Evolutionary conservation across 2,113 vertebrate species (phyloP), one percentile per base, ranked within the genome.

Genomic region (Illadopsis cleaveri): DNA sequence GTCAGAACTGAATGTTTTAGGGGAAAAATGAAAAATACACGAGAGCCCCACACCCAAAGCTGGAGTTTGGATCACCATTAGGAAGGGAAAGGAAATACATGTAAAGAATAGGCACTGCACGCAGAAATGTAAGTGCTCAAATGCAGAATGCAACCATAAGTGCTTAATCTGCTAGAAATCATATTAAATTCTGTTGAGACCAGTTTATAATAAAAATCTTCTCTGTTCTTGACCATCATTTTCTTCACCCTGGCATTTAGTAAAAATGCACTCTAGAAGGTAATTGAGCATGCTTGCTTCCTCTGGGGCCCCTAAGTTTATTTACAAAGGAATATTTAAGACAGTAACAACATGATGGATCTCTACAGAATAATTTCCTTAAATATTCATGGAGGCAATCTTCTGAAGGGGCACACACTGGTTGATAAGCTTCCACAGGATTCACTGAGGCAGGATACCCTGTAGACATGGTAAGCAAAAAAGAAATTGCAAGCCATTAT

Each of bases 291-390:
- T 42, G 33, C 15, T 70, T 96, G 51, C 92, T 91, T 97, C 86
- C 65, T 72, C 45, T 68, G 73, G 64, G 92, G 78, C 44, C 70
- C 24, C 15, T 65, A 75, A 86, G 72, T 77, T 94, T 97, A 96
- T 96, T 97, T 96, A 95, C 71, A 77, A 95, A 86, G 90, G 72
- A 95, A 95, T 97, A 93, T 95, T 83, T 94, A 82, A 79, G 91
- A 35, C 10, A 48, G 68, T 72, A 79, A 69, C 93, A 86, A 58
- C 56, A 58, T 57, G 57, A 82, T 96, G 68, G 88, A 95, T 94
- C 60, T 83, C 94, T 89, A 54, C 76, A 70, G 93, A 96, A 93
- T 62, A 88, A 22, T 90, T 96, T 86, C 56, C 93, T 92, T 78
- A 93, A 95, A 97, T 89, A 90, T 93, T 94, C 76, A 87, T 83